Conservation (phyloP, 2,113 vertebrate genomes). For the Chaetodon auriga region DNA sequence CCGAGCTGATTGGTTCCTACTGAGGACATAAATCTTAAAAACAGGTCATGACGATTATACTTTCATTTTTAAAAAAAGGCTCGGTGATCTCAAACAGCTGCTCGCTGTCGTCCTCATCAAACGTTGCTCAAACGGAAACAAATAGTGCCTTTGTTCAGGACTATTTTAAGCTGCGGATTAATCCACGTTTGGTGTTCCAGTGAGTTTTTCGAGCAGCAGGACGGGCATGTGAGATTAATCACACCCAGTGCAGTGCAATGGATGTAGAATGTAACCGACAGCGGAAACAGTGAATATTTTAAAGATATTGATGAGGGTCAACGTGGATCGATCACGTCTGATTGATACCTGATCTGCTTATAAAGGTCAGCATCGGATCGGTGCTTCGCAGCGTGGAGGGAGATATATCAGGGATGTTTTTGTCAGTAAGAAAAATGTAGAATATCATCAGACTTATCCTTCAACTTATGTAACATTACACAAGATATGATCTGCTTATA, state of each 20-base stretch:
- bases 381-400: not conserved
- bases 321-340: constrained; percentile 4
- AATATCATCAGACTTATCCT: not conserved
- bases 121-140: too few species aligned
- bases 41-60: too few species aligned
- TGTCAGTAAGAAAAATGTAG: not conserved
- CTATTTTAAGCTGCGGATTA: not conserved
- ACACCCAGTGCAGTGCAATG: too few species aligned
- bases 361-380: not conserved
- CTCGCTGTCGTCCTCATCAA: not conserved
- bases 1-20: too few species aligned
- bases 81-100: not conserved
- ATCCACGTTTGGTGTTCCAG: not conserved
- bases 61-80: not conserved
- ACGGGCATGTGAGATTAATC: too few species aligned
- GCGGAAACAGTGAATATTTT: constrained; percentile 1
- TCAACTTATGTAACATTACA: not conserved
- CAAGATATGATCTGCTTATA: not conserved
- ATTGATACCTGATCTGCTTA: not conserved
- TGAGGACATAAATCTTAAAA: too few species aligned
- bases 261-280: not conserved
- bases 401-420: not conserved
- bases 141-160: not conserved
- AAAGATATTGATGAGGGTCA: not conserved
- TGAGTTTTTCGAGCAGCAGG: not conserved